Evolutionary conservation across 2,888 invertebrate genomes (phyloP), one percentile per base, ranked within the genome.

Genomic region (Lasioglossum malachurum): DNA sequence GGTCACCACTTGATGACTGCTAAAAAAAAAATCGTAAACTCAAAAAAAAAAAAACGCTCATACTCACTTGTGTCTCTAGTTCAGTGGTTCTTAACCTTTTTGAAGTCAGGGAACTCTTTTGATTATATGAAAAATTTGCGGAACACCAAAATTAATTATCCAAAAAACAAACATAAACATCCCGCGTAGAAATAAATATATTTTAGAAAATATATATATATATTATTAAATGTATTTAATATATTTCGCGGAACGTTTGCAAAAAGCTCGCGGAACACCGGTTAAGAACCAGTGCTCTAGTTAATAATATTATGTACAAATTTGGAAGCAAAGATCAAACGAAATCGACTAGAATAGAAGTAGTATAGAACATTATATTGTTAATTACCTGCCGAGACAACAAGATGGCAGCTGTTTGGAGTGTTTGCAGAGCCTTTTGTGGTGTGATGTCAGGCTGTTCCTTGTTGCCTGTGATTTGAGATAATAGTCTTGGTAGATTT

Each of bases 361-460:
- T 16, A 46, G 5, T 46, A 46, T 16, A 5, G 46, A 53, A 53
- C n/a, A 53, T 10, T 53, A 73, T 49, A 64, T 41, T 69, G 53
- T 35, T 19, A 84, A 93, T 91, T 92, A 95, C 95, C 93, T 95
- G 95, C 94, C 95, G 93, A 60, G 95, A 95, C 53, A 95, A 88
- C 84, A 94, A 92, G 72, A 95, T 94, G 60, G 95, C 95, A 75
- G 95, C 95, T 77, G 94, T 96, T 92, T 96, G 96, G 88, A 96
- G 95, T 71, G 96, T 96, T 93, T 96, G 96, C 84, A 96, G 94
- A 81, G 96, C 96, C 91, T 96, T 96, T 87, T 96, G 96, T 67
- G 96, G 96, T 78, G 96, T 96, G 80, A 96, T 95, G 83, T 96
- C 96, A 75, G 95, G 95, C 90, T 95, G 96, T 91, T 96, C 96